These are phyloP conservation scores for Isichthys henryi DNA, from an alignment of 2,113 vertebrate species.

Conservation along the genomic window DNA sequence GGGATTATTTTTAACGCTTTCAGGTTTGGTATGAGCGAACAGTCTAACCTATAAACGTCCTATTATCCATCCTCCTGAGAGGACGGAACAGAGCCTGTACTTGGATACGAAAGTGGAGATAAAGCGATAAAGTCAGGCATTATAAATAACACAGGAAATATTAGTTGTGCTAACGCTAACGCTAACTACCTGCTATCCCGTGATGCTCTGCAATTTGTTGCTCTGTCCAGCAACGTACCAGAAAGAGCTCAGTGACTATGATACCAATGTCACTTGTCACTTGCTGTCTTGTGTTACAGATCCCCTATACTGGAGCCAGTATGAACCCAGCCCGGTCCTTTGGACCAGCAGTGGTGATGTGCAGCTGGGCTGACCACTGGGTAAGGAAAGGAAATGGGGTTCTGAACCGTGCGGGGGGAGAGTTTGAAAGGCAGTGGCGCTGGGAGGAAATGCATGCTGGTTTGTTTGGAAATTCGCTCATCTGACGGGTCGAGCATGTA, in stretches of 20 bases:
- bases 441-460: background rate
- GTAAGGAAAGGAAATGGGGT: conserved; percentile 56
- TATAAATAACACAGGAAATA: background rate
- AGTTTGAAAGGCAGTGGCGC: background rate
- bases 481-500: background rate
- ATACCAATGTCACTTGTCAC: background rate
- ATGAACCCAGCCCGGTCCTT: conserved; percentile 94
- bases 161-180: background rate
- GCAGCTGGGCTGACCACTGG: conserved; percentile 84
- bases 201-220: background rate
- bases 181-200: background rate
- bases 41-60: background rate
- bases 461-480: background rate
- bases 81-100: background rate
- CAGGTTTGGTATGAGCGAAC: background rate
- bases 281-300: conserved; percentile 55
- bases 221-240: background rate
- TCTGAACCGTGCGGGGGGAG: background rate
- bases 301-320: conserved; percentile 86
- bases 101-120: background rate
- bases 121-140: background rate
- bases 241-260: background rate
- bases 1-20: background rate
- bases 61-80: background rate
- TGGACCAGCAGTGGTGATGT: conserved; percentile 81